Evolutionary conservation across 2,888 invertebrate species (phyloP).

Genomic region (Steinernema carpocapsae): DNA sequence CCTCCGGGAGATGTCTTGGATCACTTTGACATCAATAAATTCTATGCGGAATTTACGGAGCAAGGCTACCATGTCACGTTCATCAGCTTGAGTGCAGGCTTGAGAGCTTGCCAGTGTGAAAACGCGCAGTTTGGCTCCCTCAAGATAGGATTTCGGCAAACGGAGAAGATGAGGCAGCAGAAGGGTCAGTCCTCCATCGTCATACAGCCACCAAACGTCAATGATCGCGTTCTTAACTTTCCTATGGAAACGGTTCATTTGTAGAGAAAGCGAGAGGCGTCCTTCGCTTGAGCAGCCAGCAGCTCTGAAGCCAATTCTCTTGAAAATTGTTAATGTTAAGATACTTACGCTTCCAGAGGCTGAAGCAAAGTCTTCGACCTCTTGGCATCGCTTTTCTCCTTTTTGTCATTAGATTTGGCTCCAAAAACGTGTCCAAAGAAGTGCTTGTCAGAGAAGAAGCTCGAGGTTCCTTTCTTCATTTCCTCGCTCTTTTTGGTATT

Average conservation of each 20-base stretch:
- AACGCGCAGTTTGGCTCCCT: conserved; percentile 42
- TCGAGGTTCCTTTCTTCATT: background rate
- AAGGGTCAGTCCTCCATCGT: conserved; percentile 45
- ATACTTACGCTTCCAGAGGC: background rate
- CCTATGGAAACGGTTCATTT: conserved; percentile 41
- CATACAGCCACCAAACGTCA: conserved; percentile 47
- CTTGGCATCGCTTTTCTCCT: background rate
- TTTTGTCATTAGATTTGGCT: background rate
- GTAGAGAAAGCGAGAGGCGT: conserved; percentile 31
- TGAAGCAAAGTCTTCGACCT: background rate
- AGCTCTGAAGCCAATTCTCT: background rate
- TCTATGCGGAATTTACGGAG: conserved; percentile 81
- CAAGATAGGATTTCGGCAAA: conserved; percentile 45
- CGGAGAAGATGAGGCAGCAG: conserved; percentile 44
- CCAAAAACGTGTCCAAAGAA: conserved; percentile 18
- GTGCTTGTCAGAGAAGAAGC: conserved; percentile 28
- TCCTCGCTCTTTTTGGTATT: background rate
- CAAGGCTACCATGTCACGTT: conserved; percentile 40
- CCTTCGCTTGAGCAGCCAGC: background rate
- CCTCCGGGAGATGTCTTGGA: conserved; percentile 86
- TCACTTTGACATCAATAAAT: conserved; percentile 87
- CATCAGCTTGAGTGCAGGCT: conserved; percentile 38
- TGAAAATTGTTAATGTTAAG: background rate
- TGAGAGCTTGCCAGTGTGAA: conserved; percentile 41
- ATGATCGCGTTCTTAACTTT: conserved; percentile 35